phyloP scores from a whole-genome alignment of 1,140 invertebrate genomes.

The Drosophila willistoni region DNA sequence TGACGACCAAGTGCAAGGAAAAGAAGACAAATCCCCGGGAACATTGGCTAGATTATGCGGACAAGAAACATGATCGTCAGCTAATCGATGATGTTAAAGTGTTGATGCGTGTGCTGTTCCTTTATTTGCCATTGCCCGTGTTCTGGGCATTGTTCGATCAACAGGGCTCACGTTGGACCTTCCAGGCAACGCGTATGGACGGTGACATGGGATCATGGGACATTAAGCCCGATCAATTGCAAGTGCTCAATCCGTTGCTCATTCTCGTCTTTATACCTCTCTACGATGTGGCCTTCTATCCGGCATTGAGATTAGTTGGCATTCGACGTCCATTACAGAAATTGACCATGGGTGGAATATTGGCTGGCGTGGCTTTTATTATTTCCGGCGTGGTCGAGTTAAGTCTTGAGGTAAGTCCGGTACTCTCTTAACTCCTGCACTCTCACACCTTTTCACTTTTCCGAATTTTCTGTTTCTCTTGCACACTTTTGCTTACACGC shows the following conservation, averaged over 20 bases:
- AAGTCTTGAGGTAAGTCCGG: constrained; percentile 86
- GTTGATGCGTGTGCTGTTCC: constrained; percentile 87
- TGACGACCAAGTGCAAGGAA: constrained; percentile 86
- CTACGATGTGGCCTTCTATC: constrained; percentile 90
- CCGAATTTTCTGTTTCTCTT: no score
- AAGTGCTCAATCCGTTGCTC: constrained; percentile 91
- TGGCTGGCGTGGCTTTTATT: constrained; percentile 93
- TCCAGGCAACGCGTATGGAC: constrained; percentile 96
- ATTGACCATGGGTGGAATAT: constrained; percentile 89
- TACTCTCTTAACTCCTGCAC: background rate
- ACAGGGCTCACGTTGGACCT: constrained; percentile 96
- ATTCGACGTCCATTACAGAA: constrained; percentile 84
- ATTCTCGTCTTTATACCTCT: constrained; percentile 91
- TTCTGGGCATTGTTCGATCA: constrained; percentile 94
- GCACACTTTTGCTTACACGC: background rate
- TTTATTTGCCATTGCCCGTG: constrained; percentile 91
- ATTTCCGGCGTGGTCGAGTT: constrained; percentile 94
- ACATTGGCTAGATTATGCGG: constrained; percentile 94
- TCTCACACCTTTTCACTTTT: no score
- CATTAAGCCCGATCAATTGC: constrained; percentile 92
- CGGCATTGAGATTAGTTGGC: constrained; percentile 84
- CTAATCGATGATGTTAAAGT: constrained; percentile 89
- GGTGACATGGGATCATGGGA: constrained; percentile 88
- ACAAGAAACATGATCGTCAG: constrained; percentile 87
- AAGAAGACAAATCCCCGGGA: constrained; percentile 84